phyloP scores from a whole-genome alignment of 2,797 vertebrate species.

The Netta rufina region DNA sequence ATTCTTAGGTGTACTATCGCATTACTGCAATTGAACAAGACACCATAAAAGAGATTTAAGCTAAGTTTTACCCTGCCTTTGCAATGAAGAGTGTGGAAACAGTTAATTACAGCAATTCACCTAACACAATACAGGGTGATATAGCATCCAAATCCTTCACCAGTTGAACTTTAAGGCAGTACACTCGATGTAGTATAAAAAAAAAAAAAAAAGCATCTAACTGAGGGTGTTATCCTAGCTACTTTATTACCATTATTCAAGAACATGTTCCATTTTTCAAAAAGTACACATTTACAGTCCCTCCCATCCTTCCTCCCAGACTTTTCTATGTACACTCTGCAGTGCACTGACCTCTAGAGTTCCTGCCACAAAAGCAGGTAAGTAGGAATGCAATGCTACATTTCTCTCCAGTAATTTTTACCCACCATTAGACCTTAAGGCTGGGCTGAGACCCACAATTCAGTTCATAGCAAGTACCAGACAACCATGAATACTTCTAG shows the following conservation, averaged over 20 bases:
- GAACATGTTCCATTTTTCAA: background rate
- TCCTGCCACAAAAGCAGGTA: background rate
- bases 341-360: background rate
- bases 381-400: background rate
- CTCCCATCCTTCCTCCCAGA: background rate
- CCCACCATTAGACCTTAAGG: background rate
- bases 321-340: background rate
- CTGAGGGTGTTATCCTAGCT: background rate
- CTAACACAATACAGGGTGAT: background rate
- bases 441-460: background rate
- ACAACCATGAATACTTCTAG: background rate
- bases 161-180: background rate
- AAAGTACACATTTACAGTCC: background rate
- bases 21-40: conserved; percentile 26
- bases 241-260: conserved; percentile 6
- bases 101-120: conserved; percentile 52
- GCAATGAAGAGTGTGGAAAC: conserved; percentile 12
- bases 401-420: background rate
- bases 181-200: background rate
- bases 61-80: conserved; percentile 36
- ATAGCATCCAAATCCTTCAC: background rate
- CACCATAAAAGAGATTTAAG: conserved; percentile 57
- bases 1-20: conserved; percentile 20
- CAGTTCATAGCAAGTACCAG: background rate
- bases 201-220: background rate